A percentile compares a stretch with the other conserved stretches of the same genome.
These are phyloP conservation scores for Clamator glandarius DNA, from an alignment of 2,797 vertebrate species.

Conservation along the genomic window DNA sequence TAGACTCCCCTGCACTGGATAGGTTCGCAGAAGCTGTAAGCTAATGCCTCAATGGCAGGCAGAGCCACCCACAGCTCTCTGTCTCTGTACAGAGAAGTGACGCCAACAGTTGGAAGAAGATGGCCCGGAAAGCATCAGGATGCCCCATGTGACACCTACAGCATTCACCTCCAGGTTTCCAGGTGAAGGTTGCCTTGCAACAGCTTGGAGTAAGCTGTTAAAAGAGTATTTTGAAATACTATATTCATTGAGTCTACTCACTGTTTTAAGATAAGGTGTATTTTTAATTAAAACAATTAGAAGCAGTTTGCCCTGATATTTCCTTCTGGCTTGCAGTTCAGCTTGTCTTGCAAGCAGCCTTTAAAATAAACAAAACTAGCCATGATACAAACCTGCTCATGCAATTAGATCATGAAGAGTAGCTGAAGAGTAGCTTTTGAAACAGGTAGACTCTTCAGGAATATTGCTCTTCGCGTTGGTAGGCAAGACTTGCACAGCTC, in stretches of 20 bases:
- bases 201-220: not conserved
- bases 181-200: not conserved
- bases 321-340: conserved; percentile 26
- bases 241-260: not conserved
- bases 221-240: not conserved
- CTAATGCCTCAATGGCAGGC: not conserved
- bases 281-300: not conserved
- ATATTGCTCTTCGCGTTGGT: not conserved
- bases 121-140: not conserved
- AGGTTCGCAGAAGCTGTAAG: not conserved
- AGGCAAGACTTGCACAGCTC: not conserved
- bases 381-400: not conserved
- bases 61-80: not conserved
- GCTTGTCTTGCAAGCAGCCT: conserved; percentile 3
- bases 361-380: conserved; percentile 20
- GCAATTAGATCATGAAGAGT: not conserved
- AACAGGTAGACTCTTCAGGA: conserved; percentile 3
- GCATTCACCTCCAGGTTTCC: not conserved
- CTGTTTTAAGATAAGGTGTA: not conserved
- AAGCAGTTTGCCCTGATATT: not conserved
- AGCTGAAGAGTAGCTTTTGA: not conserved
- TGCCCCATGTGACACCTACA: not conserved
- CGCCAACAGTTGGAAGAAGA: not conserved
- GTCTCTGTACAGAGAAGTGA: not conserved
- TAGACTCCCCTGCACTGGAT: not conserved